Conservation (phyloP, 2,797 vertebrate species). For the Bradypus variegatus region DNA sequence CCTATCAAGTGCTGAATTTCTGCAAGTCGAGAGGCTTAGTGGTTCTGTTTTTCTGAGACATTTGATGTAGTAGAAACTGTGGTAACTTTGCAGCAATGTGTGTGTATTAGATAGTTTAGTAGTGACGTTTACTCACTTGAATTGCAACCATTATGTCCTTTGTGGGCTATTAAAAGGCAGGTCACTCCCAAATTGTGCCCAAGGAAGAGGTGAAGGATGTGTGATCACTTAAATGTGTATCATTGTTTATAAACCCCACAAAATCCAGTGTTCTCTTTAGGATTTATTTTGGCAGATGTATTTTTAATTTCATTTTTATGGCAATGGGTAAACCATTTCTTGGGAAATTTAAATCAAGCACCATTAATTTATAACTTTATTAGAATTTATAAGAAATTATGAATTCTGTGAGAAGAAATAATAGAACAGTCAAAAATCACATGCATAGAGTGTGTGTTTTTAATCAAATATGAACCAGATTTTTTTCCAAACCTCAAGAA, state of each 20-base stretch:
- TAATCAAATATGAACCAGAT: background rate
- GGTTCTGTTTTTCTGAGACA: slow-evolving; percentile 46
- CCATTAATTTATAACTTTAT: slow-evolving; percentile 36
- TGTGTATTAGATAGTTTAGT: slow-evolving; percentile 52
- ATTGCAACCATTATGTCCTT: slow-evolving; percentile 35
- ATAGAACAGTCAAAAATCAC: background rate
- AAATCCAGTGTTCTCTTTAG: slow-evolving; percentile 36
- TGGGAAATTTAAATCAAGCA: slow-evolving; percentile 26
- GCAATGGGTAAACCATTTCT: background rate
- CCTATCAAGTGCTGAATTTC: slow-evolving; percentile 48
- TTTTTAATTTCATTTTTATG: slow-evolving; percentile 41
- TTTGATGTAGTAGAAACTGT: slow-evolving; percentile 56
- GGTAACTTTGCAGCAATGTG: slow-evolving; percentile 53
- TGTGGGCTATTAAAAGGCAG: slow-evolving; percentile 47
- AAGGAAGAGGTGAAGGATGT: slow-evolving; percentile 54
- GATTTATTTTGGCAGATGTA: slow-evolving; percentile 40
- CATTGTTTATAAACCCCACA: slow-evolving; percentile 28
- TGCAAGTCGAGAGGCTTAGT: slow-evolving; percentile 42
- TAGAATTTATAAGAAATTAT: slow-evolving; percentile 40
- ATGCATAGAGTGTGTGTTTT: slow-evolving; percentile 21
- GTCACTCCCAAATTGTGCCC: slow-evolving; percentile 45
- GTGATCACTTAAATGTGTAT: slow-evolving; percentile 19
- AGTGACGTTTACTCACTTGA: slow-evolving; percentile 39
- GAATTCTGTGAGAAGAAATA: slow-evolving; percentile 28
- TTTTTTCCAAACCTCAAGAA: background rate